Evolutionary conservation across 2,888 invertebrate genomes (phyloP).

Genomic region (Dolomedes plantarius): DNA sequence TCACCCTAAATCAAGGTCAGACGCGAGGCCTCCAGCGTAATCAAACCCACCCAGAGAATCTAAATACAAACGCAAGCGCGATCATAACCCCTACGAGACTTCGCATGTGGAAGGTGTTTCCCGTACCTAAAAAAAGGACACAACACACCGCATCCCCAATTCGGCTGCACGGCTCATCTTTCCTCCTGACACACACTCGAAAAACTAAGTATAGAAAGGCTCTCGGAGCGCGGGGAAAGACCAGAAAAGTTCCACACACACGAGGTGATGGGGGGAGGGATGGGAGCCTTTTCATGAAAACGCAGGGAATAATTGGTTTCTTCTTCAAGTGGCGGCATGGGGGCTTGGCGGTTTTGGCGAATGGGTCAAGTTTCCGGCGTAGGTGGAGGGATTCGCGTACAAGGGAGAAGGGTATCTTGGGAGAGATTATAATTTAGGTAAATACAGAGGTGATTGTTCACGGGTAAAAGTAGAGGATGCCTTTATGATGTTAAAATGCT

Average conservation of each 20-base stretch:
- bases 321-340: too few species aligned
- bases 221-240: neutral
- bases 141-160: conserved; percentile 40
- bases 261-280: neutral
- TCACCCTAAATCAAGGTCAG: neutral
- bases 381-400: too few species aligned
- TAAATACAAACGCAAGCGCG: neutral
- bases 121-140: neutral
- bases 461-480: too few species aligned
- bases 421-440: too few species aligned
- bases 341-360: too few species aligned
- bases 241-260: neutral
- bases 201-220: conserved; percentile 30
- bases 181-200: conserved; percentile 42
- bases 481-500: too few species aligned
- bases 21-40: neutral
- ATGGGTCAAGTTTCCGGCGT: too few species aligned
- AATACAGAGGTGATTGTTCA: too few species aligned
- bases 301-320: too few species aligned
- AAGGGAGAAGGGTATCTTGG: too few species aligned
- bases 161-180: conserved; percentile 51
- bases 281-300: neutral
- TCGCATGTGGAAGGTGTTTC: neutral
- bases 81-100: neutral
- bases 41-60: neutral